A percentile compares a stretch with the other conserved stretches of the same genome.
Conservation (phyloP, 1,140 invertebrate species). For the Panagrolaimus sp. region DNA sequence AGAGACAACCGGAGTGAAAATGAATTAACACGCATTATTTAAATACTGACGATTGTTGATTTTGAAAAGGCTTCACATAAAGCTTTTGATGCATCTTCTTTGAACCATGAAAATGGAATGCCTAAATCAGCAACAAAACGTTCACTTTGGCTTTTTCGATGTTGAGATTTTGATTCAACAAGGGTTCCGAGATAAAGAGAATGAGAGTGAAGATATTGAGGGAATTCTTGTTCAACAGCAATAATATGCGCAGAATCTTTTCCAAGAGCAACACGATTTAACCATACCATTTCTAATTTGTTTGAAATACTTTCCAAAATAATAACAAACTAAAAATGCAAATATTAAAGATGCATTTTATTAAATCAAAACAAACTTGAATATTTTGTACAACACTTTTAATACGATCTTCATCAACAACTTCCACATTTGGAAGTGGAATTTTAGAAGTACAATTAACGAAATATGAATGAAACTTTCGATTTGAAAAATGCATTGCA, state of each 20-base stretch:
- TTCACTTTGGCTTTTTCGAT: background rate
- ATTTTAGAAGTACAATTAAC: background rate
- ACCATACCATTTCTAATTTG: background rate
- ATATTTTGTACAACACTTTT: background rate
- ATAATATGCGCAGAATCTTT: background rate
- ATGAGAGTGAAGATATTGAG: conserved; percentile 13
- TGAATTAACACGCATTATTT: too few relatives aligned
- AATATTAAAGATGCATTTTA: background rate
- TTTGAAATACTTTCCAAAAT: background rate
- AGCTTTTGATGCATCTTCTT: conserved; percentile 7
- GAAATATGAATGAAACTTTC: background rate
- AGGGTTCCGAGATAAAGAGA: conserved; percentile 27
- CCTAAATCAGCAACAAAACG: conserved; percentile 18
- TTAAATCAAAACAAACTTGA: background rate
- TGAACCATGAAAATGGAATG: conserved; percentile 14
- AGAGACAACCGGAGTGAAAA: too few relatives aligned
- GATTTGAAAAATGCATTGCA: conserved; percentile 7
- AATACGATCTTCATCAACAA: background rate
- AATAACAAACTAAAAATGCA: background rate
- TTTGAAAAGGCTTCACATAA: conserved; percentile 9
- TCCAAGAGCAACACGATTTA: background rate
- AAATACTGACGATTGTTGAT: background rate
- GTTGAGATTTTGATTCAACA: conserved; percentile 13
- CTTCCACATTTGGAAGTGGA: background rate
- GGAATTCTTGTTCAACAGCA: background rate